Base-by-base conservation (phyloP, 2,113 vertebrate genomes). In the Electrona antarctica region DNA sequence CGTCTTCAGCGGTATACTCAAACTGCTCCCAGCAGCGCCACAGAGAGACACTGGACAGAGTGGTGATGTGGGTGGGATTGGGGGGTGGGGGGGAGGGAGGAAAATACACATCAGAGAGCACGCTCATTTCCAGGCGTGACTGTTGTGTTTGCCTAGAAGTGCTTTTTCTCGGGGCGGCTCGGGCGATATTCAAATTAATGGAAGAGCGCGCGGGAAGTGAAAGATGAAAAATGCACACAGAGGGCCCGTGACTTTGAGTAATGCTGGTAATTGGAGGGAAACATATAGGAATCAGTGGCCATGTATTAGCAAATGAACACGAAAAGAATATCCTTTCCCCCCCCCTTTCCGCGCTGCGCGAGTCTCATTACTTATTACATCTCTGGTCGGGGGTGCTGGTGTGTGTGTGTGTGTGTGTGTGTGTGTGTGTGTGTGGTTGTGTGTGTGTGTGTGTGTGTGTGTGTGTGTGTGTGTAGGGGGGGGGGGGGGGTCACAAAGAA, bases 181-280 rank as follows among this genome's bases (percentile, higher is more conserved):
- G 64, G 64, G 33, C 33, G 62, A 88, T 88, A 90, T 90, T 90
- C 84, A 91, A 90, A 90, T 89, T 85, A 91, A 90, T 88, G 89
- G 86, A 87, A 49, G 64, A 84, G 85, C 81, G 79, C 69, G 76
- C 85, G 76, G 71, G 78, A 90, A 82, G 85, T 88, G 87, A 91
- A 87, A 85, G 79, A 87, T 90, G 90, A 90, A 79, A 84, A 90
- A 90, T 89, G 87, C 70, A 70, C 3, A n/a, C 79, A 65, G 62
- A 81, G 72, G 78, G 76, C 7, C 82, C 76, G 74, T 88, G 90
- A 90, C 90, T 89, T 90, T 92, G 90, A 92, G 85, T 90, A 92
- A 92, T 92, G 90, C 82, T 87, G 79, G 85, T 90, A 90, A 92
- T 90, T 87, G 89, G 83, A 88, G 74, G 80, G 85, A 90, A 88